Percentiles rank a stretch among this genome's conserved stretches.
Evolutionary conservation across 2,888 invertebrate species (phyloP).

Genomic region (Plagodis pulveraria): DNA sequence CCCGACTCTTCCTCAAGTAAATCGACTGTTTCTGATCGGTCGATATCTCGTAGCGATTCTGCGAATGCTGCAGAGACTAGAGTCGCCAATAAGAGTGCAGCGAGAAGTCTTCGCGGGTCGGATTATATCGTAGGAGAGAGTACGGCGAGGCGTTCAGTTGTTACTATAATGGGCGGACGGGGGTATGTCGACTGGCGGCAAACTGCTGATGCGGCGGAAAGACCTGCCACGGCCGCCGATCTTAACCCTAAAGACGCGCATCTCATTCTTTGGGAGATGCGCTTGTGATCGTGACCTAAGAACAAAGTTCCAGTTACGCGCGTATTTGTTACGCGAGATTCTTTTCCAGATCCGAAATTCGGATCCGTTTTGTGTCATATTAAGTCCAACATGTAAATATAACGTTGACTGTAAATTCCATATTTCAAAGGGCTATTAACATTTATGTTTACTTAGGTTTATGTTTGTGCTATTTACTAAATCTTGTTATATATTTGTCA

Average conservation of each 20-base stretch:
- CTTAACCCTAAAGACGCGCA: constrained; percentile 94
- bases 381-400: constrained; percentile 54
- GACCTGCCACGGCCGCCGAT: constrained; percentile 84
- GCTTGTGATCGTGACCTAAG: constrained; percentile 66
- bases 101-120: constrained; percentile 69
- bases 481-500: constrained; percentile 28
- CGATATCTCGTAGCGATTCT: constrained; percentile 66
- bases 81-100: constrained; percentile 59
- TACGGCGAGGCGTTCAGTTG: constrained; percentile 89
- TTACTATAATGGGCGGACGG: constrained; percentile 94
- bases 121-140: constrained; percentile 74
- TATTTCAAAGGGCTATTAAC: constrained; percentile 47
- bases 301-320: constrained; percentile 23
- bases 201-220: constrained; percentile 86
- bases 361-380: constrained; percentile 65
- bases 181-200: constrained; percentile 95
- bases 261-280: constrained; percentile 94
- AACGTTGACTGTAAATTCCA: constrained; percentile 54
- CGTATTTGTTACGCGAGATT: constrained; percentile 39
- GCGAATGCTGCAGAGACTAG: constrained; percentile 52
- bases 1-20: constrained; percentile 74
- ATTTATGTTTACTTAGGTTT: constrained; percentile 36
- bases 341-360: constrained; percentile 16
- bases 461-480: constrained; percentile 43
- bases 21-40: constrained; percentile 71